Evolutionary conservation across 2,888 invertebrate species (phyloP).

Genomic region (Thymelicus lineola): DNA sequence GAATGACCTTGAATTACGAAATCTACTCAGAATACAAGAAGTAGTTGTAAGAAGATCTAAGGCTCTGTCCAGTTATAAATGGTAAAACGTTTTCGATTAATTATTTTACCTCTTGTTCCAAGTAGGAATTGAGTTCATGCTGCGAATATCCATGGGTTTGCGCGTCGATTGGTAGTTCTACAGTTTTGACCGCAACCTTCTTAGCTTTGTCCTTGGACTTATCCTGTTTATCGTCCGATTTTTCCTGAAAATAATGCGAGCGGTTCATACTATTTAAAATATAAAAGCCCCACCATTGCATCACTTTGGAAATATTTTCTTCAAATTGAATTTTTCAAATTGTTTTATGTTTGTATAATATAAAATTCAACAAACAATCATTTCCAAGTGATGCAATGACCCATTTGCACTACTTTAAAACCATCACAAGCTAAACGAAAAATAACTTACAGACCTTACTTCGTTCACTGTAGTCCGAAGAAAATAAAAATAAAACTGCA

Average conservation of each 20-base stretch:
- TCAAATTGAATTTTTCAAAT: not conserved
- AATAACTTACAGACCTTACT: conserved; percentile 46
- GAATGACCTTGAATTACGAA: no score
- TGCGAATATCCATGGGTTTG: conserved; percentile 89
- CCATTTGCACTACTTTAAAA: conserved; percentile 76
- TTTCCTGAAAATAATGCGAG: conserved; percentile 76
- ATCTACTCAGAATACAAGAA: no score
- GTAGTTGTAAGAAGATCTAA: no score
- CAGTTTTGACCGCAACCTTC: conserved; percentile 91
- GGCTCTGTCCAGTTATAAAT: no score
- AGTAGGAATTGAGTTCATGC: conserved; percentile 89
- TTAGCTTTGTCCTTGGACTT: conserved; percentile 86
- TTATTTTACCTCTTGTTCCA: conserved; percentile 90
- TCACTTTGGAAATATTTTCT: conserved; percentile 55
- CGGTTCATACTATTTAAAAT: conserved; percentile 62
- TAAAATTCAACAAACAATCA: conserved; percentile 29
- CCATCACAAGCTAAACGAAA: conserved; percentile 49
- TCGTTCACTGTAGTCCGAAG: conserved; percentile 55
- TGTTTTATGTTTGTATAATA: no score
- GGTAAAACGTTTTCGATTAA: no score
- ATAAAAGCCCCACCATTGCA: conserved; percentile 69
- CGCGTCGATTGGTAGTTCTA: conserved; percentile 94
- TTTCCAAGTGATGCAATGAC: conserved; percentile 73
- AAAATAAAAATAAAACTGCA: conserved; percentile 51
- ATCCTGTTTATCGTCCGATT: conserved; percentile 87